Conservation (phyloP, 1,140 invertebrate species). For the Halictus rubicundus region DNA sequence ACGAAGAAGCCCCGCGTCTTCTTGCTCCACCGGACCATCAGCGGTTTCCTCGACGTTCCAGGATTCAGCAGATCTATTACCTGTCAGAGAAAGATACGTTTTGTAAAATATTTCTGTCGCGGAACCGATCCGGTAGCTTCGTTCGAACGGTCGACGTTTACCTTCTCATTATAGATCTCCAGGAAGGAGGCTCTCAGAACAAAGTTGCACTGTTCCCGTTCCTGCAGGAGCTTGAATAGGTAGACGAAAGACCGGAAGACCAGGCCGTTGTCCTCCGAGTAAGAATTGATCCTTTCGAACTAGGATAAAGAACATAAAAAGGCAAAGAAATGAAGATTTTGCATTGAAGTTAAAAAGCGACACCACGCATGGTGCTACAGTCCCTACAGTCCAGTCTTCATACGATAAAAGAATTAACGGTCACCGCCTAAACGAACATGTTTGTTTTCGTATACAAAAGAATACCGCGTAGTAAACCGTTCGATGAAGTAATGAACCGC, state of each 20-base stretch:
- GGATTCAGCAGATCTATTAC: constrained; percentile 97
- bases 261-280: constrained; percentile 89
- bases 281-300: constrained; percentile 85
- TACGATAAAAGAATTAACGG: too few relatives aligned
- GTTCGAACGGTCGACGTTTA: constrained; percentile 71
- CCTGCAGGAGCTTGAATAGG: constrained; percentile 91
- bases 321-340: too few relatives aligned
- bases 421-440: too few relatives aligned
- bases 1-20: constrained; percentile 96
- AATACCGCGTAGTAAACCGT: neutral
- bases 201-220: constrained; percentile 89
- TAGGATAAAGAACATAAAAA: constrained; percentile 65
- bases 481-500: too few relatives aligned
- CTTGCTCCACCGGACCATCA: constrained; percentile 95
- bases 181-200: constrained; percentile 96
- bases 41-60: constrained; percentile 88
- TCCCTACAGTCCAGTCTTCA: too few relatives aligned
- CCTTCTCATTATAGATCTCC: constrained; percentile 98
- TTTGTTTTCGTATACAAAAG: neutral
- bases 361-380: too few relatives aligned
- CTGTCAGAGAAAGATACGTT: constrained; percentile 77
- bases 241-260: constrained; percentile 95
- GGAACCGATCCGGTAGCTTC: too few relatives aligned
- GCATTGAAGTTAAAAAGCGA: too few relatives aligned
- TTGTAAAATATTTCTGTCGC: neutral